phyloP scores from a whole-genome alignment of 2,888 invertebrate species.

The Molanna angustata region DNA sequence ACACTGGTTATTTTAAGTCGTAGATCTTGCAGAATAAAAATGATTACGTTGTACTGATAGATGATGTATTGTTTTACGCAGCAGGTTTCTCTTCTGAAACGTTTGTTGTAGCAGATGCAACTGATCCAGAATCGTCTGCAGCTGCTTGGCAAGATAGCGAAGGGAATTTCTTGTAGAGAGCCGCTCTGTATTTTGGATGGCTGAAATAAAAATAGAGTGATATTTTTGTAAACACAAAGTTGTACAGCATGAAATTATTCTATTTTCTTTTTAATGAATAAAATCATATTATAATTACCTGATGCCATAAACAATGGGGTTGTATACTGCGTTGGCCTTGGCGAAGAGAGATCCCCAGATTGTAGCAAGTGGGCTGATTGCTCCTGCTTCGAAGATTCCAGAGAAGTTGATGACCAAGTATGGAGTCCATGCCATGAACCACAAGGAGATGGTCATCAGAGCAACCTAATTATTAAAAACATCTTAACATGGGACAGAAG shows the following conservation, averaged over 20 bases:
- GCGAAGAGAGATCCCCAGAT: constrained; percentile 78
- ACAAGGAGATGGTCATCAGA: constrained; percentile 60
- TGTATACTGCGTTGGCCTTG: constrained; percentile 50
- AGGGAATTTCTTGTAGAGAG: constrained; percentile 63
- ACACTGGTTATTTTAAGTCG: too few species aligned
- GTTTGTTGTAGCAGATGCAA: constrained; percentile 66
- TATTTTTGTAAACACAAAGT: neutral
- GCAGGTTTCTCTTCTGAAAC: constrained; percentile 42
- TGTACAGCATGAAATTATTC: neutral
- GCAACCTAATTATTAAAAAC: constrained; percentile 55
- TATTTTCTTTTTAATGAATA: neutral
- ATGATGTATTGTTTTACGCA: too few species aligned
- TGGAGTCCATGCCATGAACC: constrained; percentile 67
- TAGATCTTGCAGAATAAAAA: too few species aligned
- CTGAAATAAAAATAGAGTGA: constrained; percentile 39
- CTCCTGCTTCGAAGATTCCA: constrained; percentile 62
- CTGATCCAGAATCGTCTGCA: constrained; percentile 50
- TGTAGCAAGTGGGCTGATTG: constrained; percentile 66
- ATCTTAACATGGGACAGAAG: too few species aligned
- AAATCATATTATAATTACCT: constrained; percentile 37
- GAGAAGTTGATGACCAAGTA: constrained; percentile 65
- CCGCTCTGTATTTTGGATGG: constrained; percentile 64
- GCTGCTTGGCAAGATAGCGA: constrained; percentile 55
- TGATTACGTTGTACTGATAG: too few species aligned
- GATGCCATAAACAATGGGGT: constrained; percentile 57